These are phyloP conservation scores for Parnassius orleans DNA, from an alignment of 2,888 invertebrate genomes.

Conservation along the genomic window DNA sequence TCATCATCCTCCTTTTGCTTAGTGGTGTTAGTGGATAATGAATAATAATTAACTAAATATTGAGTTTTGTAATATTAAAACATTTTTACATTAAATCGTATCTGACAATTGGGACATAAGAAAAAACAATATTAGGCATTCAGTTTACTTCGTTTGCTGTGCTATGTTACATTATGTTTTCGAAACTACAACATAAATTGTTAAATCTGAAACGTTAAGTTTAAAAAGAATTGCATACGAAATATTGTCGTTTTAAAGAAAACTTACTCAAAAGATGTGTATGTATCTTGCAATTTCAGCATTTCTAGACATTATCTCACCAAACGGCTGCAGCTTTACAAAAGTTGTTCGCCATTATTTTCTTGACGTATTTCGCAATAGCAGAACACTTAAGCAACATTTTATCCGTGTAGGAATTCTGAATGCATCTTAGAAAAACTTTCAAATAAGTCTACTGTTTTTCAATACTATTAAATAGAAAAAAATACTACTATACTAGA, in stretches of 20 bases:
- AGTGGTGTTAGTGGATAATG: too few relatives aligned
- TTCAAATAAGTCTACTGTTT: slow-evolving; percentile 22
- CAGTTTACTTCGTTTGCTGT: too few relatives aligned
- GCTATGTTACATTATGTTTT: too few relatives aligned
- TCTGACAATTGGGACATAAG: too few relatives aligned
- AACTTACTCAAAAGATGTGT: not conserved
- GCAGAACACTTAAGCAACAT: slow-evolving; percentile 42
- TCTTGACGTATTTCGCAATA: slow-evolving; percentile 69
- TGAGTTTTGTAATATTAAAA: too few relatives aligned
- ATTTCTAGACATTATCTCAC: slow-evolving; percentile 48
- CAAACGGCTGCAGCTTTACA: slow-evolving; percentile 41
- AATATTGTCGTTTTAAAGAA: not conserved
- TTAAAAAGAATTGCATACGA: not conserved
- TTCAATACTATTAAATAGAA: too few relatives aligned
- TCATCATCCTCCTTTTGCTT: too few relatives aligned
- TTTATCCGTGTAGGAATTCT: slow-evolving; percentile 51
- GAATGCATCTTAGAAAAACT: slow-evolving; percentile 42
- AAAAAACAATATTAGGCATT: too few relatives aligned
- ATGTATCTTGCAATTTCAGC: slow-evolving; percentile 35
- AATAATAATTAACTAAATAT: too few relatives aligned
- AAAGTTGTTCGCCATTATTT: slow-evolving; percentile 59
- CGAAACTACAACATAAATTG: too few relatives aligned
- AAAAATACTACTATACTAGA: too few relatives aligned
- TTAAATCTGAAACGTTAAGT: not conserved
- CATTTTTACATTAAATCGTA: too few relatives aligned